A percentile compares a stretch with the other conserved stretches of the same genome.
Conservation (phyloP, 2,797 vertebrate species). For the Rhynchonycteris naso region DNA sequence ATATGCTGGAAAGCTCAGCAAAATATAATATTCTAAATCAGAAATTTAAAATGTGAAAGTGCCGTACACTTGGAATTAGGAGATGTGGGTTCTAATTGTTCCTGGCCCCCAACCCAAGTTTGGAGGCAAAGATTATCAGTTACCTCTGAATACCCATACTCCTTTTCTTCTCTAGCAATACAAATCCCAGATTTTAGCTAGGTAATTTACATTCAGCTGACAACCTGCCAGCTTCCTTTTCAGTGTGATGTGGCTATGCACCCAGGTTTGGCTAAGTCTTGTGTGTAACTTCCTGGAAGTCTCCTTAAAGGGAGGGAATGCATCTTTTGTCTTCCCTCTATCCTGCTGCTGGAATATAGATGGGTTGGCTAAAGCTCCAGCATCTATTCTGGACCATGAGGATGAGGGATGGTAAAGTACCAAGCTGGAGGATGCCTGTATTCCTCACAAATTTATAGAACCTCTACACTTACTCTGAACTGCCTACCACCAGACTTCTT, state of each 20-base stretch:
- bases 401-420: neutral
- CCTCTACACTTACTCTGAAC: neutral
- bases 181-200: neutral
- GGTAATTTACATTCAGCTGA: neutral
- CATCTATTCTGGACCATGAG: neutral
- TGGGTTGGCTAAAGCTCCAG: neutral
- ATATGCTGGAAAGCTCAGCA: neutral
- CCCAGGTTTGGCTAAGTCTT: neutral
- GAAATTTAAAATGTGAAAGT: neutral
- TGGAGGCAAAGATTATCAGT: neutral
- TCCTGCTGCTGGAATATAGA: neutral
- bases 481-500: neutral
- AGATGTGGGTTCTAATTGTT: neutral
- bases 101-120: neutral
- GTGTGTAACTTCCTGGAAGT: neutral
- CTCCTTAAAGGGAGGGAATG: neutral
- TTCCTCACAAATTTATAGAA: neutral
- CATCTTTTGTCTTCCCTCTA: neutral
- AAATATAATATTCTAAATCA: constrained; percentile 19
- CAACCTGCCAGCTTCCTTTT: neutral
- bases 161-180: neutral
- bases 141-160: neutral
- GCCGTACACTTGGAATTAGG: neutral
- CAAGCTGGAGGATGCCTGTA: neutral
- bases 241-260: neutral